Percentiles rank a stretch among this genome's conserved stretches.
Evolutionary conservation across 1,140 invertebrate species (phyloP).

Genomic region (Pristionchus pacificus): DNA sequence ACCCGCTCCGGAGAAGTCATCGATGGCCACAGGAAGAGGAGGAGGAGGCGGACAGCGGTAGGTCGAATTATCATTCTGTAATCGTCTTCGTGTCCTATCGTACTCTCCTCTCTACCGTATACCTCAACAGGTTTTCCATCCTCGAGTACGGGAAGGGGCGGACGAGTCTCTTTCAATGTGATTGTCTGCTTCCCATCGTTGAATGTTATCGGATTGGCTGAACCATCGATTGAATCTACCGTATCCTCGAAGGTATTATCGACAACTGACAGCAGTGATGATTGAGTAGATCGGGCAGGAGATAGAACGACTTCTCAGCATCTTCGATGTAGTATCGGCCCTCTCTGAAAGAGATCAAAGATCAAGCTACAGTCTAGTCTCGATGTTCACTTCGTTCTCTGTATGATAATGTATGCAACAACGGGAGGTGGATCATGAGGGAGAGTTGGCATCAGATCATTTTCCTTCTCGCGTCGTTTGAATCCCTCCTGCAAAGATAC

Average conservation of each 20-base stretch:
- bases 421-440: background rate
- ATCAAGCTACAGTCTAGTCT: background rate
- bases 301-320: background rate
- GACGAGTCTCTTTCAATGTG: background rate
- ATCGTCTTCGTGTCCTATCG: too few relatives aligned
- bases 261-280: background rate
- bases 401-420: background rate
- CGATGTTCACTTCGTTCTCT: background rate
- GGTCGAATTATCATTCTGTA: too few relatives aligned
- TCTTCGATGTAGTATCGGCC: background rate
- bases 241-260: background rate
- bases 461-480: background rate
- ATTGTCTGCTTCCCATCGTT: background rate
- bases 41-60: too few relatives aligned
- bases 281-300: background rate
- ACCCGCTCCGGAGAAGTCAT: too few relatives aligned
- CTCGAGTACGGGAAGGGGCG: background rate
- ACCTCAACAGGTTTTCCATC: background rate
- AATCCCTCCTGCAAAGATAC: background rate
- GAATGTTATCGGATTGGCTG: background rate
- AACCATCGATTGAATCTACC: background rate
- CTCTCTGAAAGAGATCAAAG: background rate
- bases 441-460: background rate
- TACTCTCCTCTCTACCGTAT: too few relatives aligned
- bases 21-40: too few relatives aligned